These are phyloP conservation scores for Lophochroa leadbeateri DNA, from an alignment of 2,113 vertebrate species.

Conservation along the genomic window DNA sequence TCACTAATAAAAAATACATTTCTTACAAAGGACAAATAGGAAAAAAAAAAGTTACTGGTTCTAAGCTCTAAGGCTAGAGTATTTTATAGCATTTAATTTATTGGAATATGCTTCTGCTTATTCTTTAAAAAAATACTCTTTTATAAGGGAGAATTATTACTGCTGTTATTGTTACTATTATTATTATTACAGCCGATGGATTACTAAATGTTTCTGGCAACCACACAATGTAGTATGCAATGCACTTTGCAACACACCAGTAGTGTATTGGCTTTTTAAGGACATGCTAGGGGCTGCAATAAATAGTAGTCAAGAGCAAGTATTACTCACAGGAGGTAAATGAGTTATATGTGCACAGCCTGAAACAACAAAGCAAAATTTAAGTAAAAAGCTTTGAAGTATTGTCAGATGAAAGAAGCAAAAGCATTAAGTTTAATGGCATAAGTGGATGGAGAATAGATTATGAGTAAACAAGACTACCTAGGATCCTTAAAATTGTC, in stretches of 20 bases:
- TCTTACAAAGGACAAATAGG: background rate
- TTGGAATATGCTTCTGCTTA: background rate
- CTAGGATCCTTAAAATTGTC: background rate
- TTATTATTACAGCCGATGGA: background rate
- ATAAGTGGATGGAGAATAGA: background rate
- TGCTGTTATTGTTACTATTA: background rate
- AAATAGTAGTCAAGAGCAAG: background rate
- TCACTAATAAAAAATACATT: background rate
- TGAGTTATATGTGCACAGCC: background rate
- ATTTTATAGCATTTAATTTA: background rate
- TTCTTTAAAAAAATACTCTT: background rate
- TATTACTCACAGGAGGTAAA: background rate
- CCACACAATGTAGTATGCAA: background rate
- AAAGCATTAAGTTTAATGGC: background rate
- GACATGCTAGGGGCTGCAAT: background rate
- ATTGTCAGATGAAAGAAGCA: background rate
- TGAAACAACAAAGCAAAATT: background rate
- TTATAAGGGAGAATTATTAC: background rate
- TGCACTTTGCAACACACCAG: background rate
- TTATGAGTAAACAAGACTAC: background rate
- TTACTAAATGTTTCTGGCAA: background rate
- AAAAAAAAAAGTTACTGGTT: background rate
- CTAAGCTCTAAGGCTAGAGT: background rate
- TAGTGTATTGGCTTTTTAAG: background rate
- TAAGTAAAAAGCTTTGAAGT: background rate